Evolutionary conservation across 2,888 invertebrate species (phyloP).

Genomic region (Epirrhoe alternata): DNA sequence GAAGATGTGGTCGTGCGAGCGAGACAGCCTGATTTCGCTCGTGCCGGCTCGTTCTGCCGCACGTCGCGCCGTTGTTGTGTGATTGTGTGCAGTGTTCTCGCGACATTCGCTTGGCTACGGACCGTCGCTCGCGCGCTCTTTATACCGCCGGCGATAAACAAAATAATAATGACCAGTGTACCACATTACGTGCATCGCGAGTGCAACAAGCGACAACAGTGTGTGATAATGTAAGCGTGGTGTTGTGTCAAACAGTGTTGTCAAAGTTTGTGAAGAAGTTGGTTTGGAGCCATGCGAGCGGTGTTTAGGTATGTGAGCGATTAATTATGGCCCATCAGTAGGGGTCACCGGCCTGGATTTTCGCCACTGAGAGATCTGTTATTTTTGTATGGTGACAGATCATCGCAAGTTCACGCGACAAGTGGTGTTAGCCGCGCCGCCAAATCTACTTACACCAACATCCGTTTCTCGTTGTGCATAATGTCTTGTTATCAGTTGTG

Average conservation of each 20-base stretch:
- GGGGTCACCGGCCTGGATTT: conserved; percentile 77
- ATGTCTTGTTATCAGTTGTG: conserved; percentile 68
- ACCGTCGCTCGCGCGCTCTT: conserved; percentile 60
- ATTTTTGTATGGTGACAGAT: conserved; percentile 67
- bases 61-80: conserved; percentile 76
- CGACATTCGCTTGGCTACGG: conserved; percentile 69
- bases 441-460: conserved; percentile 48
- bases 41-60: conserved; percentile 71
- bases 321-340: conserved; percentile 81
- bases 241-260: conserved; percentile 77
- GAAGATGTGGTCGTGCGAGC: conserved; percentile 60
- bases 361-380: conserved; percentile 63
- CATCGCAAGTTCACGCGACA: conserved; percentile 1
- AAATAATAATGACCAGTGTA: conserved; percentile 79
- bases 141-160: conserved; percentile 80
- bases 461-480: conserved; percentile 60
- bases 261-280: conserved; percentile 64
- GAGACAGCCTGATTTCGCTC: conserved; percentile 55
- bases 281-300: conserved; percentile 71
- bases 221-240: conserved; percentile 82
- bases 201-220: conserved; percentile 80
- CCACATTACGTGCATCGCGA: conserved; percentile 77
- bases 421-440: conserved; percentile 9
- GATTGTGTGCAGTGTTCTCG: conserved; percentile 66
- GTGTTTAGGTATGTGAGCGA: conserved; percentile 83